Base-by-base conservation (phyloP, 2,113 vertebrate species). In the Spermophilus dauricus region DNA sequence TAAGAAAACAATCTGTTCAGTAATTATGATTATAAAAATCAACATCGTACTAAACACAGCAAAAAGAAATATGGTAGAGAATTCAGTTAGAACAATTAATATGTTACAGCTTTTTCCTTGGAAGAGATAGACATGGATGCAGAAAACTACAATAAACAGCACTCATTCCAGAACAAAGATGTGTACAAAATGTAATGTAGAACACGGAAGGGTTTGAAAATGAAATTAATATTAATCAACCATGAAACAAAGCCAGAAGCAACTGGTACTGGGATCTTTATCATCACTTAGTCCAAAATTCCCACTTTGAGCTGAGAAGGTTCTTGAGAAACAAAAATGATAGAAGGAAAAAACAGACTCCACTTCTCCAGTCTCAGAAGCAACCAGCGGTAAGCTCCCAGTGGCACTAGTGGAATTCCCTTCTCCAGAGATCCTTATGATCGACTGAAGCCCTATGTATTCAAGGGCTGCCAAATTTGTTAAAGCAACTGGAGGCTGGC, bases 381-480 rank as follows among this genome's bases (percentile, higher is more conserved):
- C 51, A 91, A 32, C 76, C n/a, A 48, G 32, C 17, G 17, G 63
- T 1, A 8, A 83, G 24, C 78, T 81, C 61, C 39, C 26, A 37
- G 22, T n/a, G 65, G 56, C 72, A 90, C 32, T 11, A 88, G 34
- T 58, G 42, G 73, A 89, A 84, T 80, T 91, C 48, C 75, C 92
- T 89, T 95, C 91, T 96, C 76, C 70, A 34, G 91, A 96, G 78
- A 84, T 61, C 63, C 56, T 91, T 45, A 4, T 17, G 37, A 82
- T 95, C 1, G 17, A 78, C 70, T 73, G 91, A 93, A 85, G 89
- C 14, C 89, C 86, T 90, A 37, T 14, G 14, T 75, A 96, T 37
- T 70, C 93, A 81, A 2, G 5, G 34, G 32, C 53, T 97, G 85
- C 89, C 95, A 98, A 94, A 91, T 85, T 96, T 97, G 95, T 94